Evolutionary conservation across 2,113 vertebrate genomes (phyloP), one percentile per base, ranked within the genome.

Genomic region (Callipepla squamata): DNA sequence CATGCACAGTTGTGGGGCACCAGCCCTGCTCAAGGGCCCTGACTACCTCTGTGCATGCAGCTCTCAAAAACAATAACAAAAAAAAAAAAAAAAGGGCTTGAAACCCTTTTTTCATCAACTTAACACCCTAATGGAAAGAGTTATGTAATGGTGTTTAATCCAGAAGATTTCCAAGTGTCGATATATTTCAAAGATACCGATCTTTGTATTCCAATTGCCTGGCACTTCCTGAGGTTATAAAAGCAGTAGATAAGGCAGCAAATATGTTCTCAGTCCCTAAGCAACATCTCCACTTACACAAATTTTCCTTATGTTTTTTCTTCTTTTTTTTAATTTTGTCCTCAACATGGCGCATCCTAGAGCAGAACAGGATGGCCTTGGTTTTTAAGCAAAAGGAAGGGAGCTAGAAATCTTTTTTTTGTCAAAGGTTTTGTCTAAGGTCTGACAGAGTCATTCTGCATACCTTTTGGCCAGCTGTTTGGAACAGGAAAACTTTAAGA

Each of bases 101-200:
- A 85, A 80, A 85, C 85, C 34, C 42, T 91, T 92, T 93, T 93
- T 96, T 92, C 87, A 93, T 94, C 94, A 74, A 28, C 95, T 94
- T 34, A 58, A 89, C 38, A 48, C 63, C 19, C 58, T 44, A 50
- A 96, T 92, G 94, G 96, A 95, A 95, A 96, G 63, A 96, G 47
- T 94, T 92, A 67, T 69, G 92, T 84, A 75, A 94, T 89, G 87
- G 70, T 63, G 70, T 62, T 82, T 92, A 59, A 93, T 85, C 59
- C 50, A 14, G 79, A 51, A 93, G 89, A 94, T 96, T 94, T 96
- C 91, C 87, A 92, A 91, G 95, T 95, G 95, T 93, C 87, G 79
- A 94, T 96, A 80, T 89, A 91, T 96, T 80, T 74, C 48, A 85
- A 91, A 95, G 94, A 95, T 96, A 92, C 21, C n/a, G 22, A 96